Evolutionary conservation across 1,140 invertebrate genomes (phyloP).

Genomic region (Adelges cooleyi): DNA sequence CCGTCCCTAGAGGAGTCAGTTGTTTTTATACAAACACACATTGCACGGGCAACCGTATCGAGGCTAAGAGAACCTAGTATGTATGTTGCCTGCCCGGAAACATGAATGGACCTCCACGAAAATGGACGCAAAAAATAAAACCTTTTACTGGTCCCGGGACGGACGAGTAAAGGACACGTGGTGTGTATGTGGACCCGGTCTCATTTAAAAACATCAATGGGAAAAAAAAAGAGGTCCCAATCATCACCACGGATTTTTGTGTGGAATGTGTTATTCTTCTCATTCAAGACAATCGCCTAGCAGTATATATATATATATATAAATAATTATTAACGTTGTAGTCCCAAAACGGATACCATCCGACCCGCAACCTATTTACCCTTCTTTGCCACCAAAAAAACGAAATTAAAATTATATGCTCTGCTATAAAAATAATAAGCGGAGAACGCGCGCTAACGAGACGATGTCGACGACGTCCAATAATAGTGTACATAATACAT

Average conservation of each 20-base stretch:
- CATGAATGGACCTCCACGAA: conserved; percentile 19
- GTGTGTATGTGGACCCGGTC: no score
- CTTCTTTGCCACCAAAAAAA: no score
- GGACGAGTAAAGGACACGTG: no score
- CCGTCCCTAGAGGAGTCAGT: neutral
- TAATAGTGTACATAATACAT: no score
- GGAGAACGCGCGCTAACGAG: neutral
- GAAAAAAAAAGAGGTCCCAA: neutral
- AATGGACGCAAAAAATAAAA: conserved; percentile 6
- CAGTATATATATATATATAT: neutral
- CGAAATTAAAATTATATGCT: no score
- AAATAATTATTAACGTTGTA: no score
- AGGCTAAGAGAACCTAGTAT: no score
- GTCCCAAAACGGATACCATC: no score
- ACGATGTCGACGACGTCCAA: neutral
- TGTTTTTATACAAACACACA: conserved; percentile 15
- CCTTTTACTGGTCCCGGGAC: no score
- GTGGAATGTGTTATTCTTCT: neutral
- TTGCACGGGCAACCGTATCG: no score
- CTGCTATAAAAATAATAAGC: neutral
- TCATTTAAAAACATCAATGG: neutral
- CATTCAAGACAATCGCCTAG: neutral
- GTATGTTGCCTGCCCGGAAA: conserved; percentile 14
- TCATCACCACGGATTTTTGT: no score
- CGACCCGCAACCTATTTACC: neutral